Conservation (phyloP, 2,888 invertebrate species). For the Eumacrocentrus americanus region DNA sequence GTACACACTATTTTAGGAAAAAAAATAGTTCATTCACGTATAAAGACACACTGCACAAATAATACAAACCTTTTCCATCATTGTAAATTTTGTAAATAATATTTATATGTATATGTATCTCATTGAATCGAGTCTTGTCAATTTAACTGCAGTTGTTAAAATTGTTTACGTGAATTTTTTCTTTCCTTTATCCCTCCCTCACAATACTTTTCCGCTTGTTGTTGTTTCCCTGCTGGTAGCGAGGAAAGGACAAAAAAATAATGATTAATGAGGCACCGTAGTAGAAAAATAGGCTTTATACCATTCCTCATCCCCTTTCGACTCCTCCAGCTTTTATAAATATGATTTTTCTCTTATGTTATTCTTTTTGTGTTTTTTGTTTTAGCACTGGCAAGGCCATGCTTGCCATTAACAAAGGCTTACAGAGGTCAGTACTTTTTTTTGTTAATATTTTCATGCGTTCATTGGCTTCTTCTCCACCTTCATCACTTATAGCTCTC, state of each 20-base stretch:
- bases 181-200: constrained; percentile 18
- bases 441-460: constrained; percentile 50
- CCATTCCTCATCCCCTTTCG: constrained; percentile 40
- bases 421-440: constrained; percentile 75
- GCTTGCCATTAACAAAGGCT: constrained; percentile 85
- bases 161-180: constrained; percentile 20
- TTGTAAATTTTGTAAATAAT: constrained; percentile 20
- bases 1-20: constrained; percentile 12
- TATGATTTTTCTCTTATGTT: constrained; percentile 58
- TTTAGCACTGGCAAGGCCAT: constrained; percentile 82
- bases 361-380: constrained; percentile 67
- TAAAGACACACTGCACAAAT: constrained; percentile 9
- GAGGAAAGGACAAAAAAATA: constrained; percentile 26
- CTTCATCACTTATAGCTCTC: constrained; percentile 29
- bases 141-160: neutral
- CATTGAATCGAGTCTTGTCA: neutral
- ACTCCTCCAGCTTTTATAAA: constrained; percentile 45
- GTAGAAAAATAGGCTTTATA: constrained; percentile 33
- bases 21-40: neutral
- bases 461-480: constrained; percentile 32
- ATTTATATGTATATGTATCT: too few species aligned
- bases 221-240: constrained; percentile 23
- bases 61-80: too few species aligned
- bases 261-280: constrained; percentile 27
- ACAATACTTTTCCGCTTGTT: constrained; percentile 24